A percentile compares a stretch with the other conserved stretches of the same genome.
phyloP scores from a whole-genome alignment of 2,113 vertebrate genomes.

The Caloenas nicobarica region DNA sequence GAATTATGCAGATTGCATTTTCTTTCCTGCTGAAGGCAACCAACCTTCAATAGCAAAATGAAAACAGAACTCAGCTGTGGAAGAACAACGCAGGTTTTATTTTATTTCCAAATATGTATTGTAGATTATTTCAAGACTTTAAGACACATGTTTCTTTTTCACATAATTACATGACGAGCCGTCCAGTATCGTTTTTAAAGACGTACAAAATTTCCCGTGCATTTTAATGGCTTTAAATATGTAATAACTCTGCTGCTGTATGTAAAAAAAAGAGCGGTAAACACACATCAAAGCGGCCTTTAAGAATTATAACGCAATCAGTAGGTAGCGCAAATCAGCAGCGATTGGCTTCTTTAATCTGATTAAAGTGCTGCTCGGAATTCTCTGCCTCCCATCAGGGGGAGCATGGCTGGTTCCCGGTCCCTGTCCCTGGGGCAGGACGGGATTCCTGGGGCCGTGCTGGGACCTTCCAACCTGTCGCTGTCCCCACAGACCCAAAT shows the following conservation, averaged over 20 bases:
- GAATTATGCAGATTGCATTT: slow-evolving; percentile 74
- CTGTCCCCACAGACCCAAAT: accelerated
- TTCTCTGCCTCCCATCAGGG: not conserved
- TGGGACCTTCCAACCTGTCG: not conserved
- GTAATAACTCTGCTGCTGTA: not conserved
- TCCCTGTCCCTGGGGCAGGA: not conserved
- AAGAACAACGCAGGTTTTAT: slow-evolving; percentile 21
- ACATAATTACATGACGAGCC: slow-evolving; percentile 51
- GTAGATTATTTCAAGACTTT: slow-evolving; percentile 62
- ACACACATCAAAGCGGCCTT: slow-evolving; percentile 13
- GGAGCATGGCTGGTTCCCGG: not conserved
- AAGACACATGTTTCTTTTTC: slow-evolving; percentile 54
- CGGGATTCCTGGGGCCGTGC: accelerated
- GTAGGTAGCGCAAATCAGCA: not conserved
- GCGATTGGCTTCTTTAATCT: slow-evolving; percentile 6
- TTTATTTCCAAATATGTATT: slow-evolving; percentile 32
- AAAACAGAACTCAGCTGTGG: slow-evolving; percentile 61
- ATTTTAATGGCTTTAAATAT: slow-evolving; percentile 44
- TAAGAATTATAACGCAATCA: not conserved
- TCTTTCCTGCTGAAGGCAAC: slow-evolving; percentile 66
- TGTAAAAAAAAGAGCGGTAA: not conserved
- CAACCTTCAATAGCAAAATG: slow-evolving; percentile 68
- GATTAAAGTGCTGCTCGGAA: not conserved
- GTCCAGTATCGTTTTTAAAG: slow-evolving; percentile 39
- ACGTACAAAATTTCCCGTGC: not conserved